Evolutionary conservation across 1,140 invertebrate genomes (phyloP).

Genomic region (Papilio polytes): DNA sequence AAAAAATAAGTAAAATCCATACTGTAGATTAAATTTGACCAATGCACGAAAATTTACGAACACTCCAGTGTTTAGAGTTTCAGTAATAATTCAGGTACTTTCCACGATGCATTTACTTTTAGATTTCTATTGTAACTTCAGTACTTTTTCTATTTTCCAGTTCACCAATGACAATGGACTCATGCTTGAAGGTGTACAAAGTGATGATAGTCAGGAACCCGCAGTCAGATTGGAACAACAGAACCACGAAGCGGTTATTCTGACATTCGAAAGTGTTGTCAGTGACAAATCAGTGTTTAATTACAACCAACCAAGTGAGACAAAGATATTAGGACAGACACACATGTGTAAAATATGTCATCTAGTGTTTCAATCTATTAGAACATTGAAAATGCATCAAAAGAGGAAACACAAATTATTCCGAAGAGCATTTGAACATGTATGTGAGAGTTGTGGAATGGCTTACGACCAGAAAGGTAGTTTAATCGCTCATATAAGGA

Average conservation of each 20-base stretch:
- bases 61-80: no score
- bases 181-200: constrained; percentile 63
- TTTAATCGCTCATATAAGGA: constrained; percentile 71
- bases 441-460: constrained; percentile 74
- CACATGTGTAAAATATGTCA: constrained; percentile 75
- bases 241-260: constrained; percentile 63
- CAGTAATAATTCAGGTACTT: no score
- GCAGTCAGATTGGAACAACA: constrained; percentile 66
- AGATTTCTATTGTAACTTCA: no score
- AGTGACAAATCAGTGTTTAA: constrained; percentile 57
- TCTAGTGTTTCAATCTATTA: constrained; percentile 70
- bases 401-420: constrained; percentile 71
- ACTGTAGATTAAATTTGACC: no score
- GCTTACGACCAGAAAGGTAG: constrained; percentile 75
- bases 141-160: constrained; percentile 54
- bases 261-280: constrained; percentile 73
- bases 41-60: no score
- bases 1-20: no score
- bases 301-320: constrained; percentile 39
- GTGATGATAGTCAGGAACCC: constrained; percentile 69
- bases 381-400: constrained; percentile 73
- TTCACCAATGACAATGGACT: constrained; percentile 65
- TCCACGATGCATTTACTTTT: no score
- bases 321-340: constrained; percentile 45
- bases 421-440: constrained; percentile 67